phyloP scores from a whole-genome alignment of 1,140 invertebrate genomes.

The Triops cancriformis region DNA sequence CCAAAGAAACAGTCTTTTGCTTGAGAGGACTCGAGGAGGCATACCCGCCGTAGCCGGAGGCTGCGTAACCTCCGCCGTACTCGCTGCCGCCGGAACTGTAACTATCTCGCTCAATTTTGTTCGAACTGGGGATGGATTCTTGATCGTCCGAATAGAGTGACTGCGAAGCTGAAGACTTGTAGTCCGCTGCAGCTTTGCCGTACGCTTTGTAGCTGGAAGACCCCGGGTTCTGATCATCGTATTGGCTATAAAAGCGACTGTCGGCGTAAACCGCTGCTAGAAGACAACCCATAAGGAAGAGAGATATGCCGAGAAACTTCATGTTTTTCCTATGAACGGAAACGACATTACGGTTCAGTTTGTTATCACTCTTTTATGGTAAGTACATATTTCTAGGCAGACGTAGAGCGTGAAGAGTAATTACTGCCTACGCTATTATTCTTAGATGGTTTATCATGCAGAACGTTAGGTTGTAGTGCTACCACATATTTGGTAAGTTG shows the following conservation, averaged over 20 bases:
- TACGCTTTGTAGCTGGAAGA: conserved; percentile 16
- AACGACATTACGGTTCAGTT: no score
- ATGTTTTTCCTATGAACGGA: neutral
- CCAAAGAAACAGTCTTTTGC: neutral
- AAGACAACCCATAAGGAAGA: neutral
- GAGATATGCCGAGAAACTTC: neutral
- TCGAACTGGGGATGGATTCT: conserved; percentile 17
- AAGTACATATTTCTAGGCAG: no score
- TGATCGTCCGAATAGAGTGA: conserved; percentile 11
- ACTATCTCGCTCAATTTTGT: neutral
- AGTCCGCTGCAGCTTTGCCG: neutral
- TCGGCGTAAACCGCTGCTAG: neutral
- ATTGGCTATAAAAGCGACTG: neutral
- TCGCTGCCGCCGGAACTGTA: conserved; percentile 17
- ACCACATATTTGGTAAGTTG: neutral
- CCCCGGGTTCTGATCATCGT: neutral
- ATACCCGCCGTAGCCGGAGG: conserved; percentile 6
- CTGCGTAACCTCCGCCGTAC: conserved; percentile 14
- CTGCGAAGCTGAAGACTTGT: neutral
- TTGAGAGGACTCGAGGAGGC: neutral
- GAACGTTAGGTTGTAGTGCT: neutral
- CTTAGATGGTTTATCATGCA: neutral
- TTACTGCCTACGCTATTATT: neutral
- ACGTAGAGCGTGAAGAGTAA: neutral
- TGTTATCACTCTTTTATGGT: no score